These are phyloP conservation scores for Portunus trituberculatus DNA, from an alignment of 1,140 invertebrate genomes.

Conservation along the genomic window DNA sequence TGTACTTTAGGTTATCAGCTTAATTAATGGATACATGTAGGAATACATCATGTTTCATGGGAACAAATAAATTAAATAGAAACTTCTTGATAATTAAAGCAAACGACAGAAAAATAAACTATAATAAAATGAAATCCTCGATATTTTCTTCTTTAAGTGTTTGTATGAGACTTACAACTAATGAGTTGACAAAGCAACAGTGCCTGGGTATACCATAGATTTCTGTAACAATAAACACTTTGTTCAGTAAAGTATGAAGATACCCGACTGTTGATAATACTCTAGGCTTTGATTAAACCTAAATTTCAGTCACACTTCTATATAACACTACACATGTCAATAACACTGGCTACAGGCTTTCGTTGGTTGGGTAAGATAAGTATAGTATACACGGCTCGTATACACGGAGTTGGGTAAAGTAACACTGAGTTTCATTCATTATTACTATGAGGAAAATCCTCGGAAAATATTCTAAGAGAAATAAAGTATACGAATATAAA, in stretches of 20 bases:
- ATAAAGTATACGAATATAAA: constrained; percentile 58
- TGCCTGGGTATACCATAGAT: constrained; percentile 69
- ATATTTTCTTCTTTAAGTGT: constrained; percentile 59
- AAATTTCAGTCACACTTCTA: constrained; percentile 75
- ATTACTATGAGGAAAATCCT: constrained; percentile 68
- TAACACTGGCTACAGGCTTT: constrained; percentile 75
- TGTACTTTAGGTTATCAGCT: constrained; percentile 73
- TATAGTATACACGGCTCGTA: constrained; percentile 75
- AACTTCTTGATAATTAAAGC: constrained; percentile 65
- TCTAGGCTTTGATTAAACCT: constrained; percentile 76
- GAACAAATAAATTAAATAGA: constrained; percentile 76
- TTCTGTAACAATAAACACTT: constrained; percentile 72
- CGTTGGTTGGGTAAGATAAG: constrained; percentile 76
- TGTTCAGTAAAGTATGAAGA: constrained; percentile 71
- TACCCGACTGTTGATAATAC: constrained; percentile 75
- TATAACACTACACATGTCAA: constrained; percentile 73
- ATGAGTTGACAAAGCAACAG: constrained; percentile 74
- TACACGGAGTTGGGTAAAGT: constrained; percentile 73
- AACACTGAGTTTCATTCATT: constrained; percentile 73
- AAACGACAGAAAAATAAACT: constrained; percentile 42
- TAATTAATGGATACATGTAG: constrained; percentile 74
- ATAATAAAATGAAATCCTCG: constrained; percentile 54
- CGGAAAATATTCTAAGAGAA: constrained; percentile 49
- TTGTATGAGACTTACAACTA: constrained; percentile 71
- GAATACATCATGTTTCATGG: constrained; percentile 74